A percentile compares a stretch with the other conserved stretches of the same genome.
Evolutionary conservation across 2,888 invertebrate genomes (phyloP).

Genomic region (Leucoma salicis): DNA sequence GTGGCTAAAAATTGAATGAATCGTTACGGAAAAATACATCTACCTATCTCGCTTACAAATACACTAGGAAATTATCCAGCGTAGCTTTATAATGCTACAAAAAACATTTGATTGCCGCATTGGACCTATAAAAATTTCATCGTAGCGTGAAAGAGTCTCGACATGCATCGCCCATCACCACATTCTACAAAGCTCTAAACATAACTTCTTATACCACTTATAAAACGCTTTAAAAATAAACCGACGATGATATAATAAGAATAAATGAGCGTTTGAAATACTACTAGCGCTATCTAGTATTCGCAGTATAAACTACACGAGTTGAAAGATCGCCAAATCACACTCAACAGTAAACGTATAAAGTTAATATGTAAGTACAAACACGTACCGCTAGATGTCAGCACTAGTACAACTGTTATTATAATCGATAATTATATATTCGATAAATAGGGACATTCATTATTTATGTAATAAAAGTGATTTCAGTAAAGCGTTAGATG

Average conservation of each 20-base stretch:
- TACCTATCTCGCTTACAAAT: slow-evolving; percentile 17
- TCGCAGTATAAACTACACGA: slow-evolving; percentile 38
- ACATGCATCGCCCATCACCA: slow-evolving; percentile 43
- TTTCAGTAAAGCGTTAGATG: slow-evolving; percentile 14
- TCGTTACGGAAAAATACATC: slow-evolving; percentile 11
- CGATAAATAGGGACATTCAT: too few relatives aligned
- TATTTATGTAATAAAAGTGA: too few relatives aligned
- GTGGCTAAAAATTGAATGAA: slow-evolving; percentile 10
- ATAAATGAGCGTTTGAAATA: slow-evolving; percentile 31
- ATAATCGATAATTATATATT: too few relatives aligned
- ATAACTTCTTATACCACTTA: slow-evolving; percentile 75
- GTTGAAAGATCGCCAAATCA: slow-evolving; percentile 46
- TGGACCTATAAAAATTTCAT: slow-evolving; percentile 39
- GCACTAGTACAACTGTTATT: slow-evolving; percentile 5
- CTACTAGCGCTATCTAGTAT: slow-evolving; percentile 56
- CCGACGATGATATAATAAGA: slow-evolving; percentile 58
- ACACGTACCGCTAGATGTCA: slow-evolving; percentile 34
- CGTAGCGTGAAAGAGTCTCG: slow-evolving; percentile 46
- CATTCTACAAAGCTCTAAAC: slow-evolving; percentile 54
- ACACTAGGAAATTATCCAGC: slow-evolving; percentile 40
- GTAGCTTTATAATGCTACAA: slow-evolving; percentile 35
- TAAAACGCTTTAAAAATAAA: slow-evolving; percentile 78
- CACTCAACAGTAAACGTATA: neutral
- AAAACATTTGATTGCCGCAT: slow-evolving; percentile 39
- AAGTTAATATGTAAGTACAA: slow-evolving; percentile 10